Conservation (phyloP, 2,888 invertebrate genomes). For the Atethmia centrago region DNA sequence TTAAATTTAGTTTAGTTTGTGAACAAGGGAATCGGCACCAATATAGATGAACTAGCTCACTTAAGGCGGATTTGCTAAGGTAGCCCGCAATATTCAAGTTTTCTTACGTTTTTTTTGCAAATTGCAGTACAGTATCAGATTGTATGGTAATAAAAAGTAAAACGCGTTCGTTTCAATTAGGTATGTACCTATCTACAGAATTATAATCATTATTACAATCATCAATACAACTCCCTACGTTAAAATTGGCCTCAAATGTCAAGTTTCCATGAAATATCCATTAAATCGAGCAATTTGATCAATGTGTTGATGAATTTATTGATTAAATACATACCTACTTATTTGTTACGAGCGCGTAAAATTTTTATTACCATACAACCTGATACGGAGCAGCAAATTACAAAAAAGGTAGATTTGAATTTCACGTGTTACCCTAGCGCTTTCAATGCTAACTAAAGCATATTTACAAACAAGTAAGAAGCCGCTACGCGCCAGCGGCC, state of each 20-base stretch:
- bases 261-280: background rate
- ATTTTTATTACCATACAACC: background rate
- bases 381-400: background rate
- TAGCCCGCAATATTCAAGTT: background rate
- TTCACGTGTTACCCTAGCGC: background rate
- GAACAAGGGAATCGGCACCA: too few species aligned
- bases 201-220: background rate
- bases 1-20: too few species aligned
- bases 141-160: too few species aligned
- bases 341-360: background rate
- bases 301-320: background rate
- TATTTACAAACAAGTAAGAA: slow-evolving; percentile 81
- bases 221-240: background rate
- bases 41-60: background rate
- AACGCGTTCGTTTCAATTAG: too few species aligned
- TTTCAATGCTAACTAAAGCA: slow-evolving; percentile 50
- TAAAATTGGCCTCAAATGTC: background rate
- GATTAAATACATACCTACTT: background rate
- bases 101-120: background rate
- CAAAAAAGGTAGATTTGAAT: background rate
- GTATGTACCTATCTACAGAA: too few species aligned
- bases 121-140: background rate
- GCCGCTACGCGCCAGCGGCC: slow-evolving; percentile 77
- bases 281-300: background rate
- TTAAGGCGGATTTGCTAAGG: background rate